Percentiles rank a stretch among this genome's conserved stretches.
Conservation (phyloP, 2,888 invertebrate species). For the Seira musarum region DNA sequence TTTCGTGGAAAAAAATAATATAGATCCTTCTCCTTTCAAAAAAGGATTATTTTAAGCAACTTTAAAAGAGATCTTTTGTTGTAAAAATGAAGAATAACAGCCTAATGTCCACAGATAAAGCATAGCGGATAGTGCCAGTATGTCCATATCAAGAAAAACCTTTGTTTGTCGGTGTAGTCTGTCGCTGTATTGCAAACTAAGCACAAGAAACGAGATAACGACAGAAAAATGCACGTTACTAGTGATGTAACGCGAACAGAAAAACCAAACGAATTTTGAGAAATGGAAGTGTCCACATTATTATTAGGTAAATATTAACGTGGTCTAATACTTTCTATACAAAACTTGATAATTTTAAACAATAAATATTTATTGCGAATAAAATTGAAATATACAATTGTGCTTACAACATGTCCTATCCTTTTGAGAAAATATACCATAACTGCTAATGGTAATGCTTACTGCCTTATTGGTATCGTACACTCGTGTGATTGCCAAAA, state of each 20-base stretch:
- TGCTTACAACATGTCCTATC: background rate
- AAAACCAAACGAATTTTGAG: too few relatives aligned
- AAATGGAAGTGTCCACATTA: too few relatives aligned
- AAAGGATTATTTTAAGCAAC: slow-evolving; percentile 6
- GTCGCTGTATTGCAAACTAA: background rate
- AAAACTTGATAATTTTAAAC: background rate
- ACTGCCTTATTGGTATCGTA: background rate
- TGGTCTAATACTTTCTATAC: background rate
- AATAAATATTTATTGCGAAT: slow-evolving; percentile 1
- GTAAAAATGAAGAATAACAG: background rate
- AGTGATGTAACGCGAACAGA: too few relatives aligned
- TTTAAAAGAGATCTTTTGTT: slow-evolving; percentile 2
- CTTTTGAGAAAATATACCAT: background rate
- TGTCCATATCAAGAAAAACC: background rate
- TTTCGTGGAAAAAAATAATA: background rate
- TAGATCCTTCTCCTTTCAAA: slow-evolving; percentile 1
- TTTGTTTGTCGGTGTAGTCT: background rate
- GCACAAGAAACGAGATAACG: background rate
- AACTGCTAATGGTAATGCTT: background rate
- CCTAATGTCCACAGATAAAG: background rate
- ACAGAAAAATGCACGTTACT: too few relatives aligned
- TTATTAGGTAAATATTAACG: background rate
- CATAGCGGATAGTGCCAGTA: background rate
- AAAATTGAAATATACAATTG: background rate
- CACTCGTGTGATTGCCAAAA: background rate